Evolutionary conservation across 2,797 vertebrate genomes (phyloP), one percentile per base, ranked within the genome.

Genomic region (Tachyglossus aculeatus): DNA sequence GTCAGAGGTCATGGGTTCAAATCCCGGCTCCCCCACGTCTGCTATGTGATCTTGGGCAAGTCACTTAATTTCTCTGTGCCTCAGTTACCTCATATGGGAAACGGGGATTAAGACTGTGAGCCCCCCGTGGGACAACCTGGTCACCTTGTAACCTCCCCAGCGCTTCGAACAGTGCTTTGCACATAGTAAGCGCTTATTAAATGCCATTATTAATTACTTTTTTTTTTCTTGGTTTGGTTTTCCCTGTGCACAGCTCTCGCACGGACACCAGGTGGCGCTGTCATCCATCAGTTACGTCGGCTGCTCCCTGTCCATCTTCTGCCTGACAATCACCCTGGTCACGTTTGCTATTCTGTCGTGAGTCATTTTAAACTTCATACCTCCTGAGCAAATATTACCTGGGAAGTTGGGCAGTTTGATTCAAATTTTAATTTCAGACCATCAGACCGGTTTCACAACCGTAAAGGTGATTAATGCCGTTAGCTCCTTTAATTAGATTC

Each of bases 281-380:
- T 97, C 96, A 52, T 94, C 96, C 90, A 97, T 99, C 71, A 98
- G 95, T 85, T 99, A 99, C 40, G 55, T 98, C 0, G 98, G 98
- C 82, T 99, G 98, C 24, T 96, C 96, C 1, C 88, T 99, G 71
- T 99, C 98, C 16, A 95, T 98, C 87, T 89, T 97, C 88, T 99
- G 97, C 80, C 88, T 98, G 82, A 86, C 89, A 38, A 94, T 98
- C 90, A 99, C 97, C 0, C 93, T 99, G 82, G 94, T 94, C 86
- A 99, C 97, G 31, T 99, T 99, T 66, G 97, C 96, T 2, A 81
- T 98, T 52, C 88, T 99, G 39, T 99, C 96, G 97, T 99, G 90
- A 98, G 98, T 98, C 93, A 59, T 78, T 72, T 64, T 47, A 27
- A n/a, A 48, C 64, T 61, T 67, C 31, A 55, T 56, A 36, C 67